phyloP scores from a whole-genome alignment of 2,113 vertebrate species.

The Acinonyx jubatus region DNA sequence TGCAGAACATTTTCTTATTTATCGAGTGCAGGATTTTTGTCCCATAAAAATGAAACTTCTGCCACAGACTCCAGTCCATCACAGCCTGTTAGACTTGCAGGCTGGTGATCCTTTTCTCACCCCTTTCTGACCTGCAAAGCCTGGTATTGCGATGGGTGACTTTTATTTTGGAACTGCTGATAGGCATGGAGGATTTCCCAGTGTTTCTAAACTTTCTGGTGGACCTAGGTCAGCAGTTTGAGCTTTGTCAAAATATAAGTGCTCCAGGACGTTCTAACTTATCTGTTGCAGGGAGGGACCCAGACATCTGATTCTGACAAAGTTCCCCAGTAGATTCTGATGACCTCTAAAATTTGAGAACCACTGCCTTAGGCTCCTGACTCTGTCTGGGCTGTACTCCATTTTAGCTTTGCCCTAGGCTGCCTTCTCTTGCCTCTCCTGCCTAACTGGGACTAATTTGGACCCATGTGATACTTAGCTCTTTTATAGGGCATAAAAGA shows the following conservation, averaged over 20 bases:
- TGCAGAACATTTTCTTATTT: constrained; percentile 52
- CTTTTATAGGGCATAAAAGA: constrained; percentile 27
- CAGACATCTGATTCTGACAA: constrained; percentile 7
- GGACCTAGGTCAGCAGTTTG: constrained; percentile 37
- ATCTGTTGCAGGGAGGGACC: not conserved
- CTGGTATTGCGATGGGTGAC: not conserved
- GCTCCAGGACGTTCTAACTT: constrained; percentile 10
- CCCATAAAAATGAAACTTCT: not conserved
- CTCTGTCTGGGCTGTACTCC: not conserved
- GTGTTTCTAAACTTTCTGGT: constrained; percentile 49
- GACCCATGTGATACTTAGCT: not conserved
- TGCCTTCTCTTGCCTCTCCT: not conserved
- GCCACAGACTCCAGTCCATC: not conserved
- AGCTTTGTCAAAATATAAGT: constrained; percentile 30
- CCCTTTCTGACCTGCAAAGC: constrained; percentile 27
- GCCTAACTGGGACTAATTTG: not conserved
- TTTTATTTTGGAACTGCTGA: constrained; percentile 55
- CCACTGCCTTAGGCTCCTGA: not conserved
- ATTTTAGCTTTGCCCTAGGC: not conserved
- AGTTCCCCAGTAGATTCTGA: not conserved
- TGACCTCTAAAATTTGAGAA: not conserved
- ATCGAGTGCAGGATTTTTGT: constrained; percentile 50
- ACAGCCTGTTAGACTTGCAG: not conserved
- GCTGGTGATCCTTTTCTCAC: not conserved
- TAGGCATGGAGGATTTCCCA: constrained; percentile 8